Conservation (phyloP, 2,888 invertebrate species). For the Lasioglossum villosulum region DNA sequence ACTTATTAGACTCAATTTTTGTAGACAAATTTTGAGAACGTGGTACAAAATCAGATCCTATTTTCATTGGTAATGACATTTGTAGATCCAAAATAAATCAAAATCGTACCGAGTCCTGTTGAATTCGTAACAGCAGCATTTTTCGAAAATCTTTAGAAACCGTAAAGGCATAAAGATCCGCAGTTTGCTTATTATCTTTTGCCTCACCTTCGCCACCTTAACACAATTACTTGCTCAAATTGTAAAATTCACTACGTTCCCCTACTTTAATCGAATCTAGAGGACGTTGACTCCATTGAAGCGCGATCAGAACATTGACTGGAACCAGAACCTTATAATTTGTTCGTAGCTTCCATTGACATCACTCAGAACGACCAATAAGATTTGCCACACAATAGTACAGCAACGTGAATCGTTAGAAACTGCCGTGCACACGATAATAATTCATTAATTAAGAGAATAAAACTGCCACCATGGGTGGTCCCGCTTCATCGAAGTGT, state of each 20-base stretch:
- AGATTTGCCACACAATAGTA: background rate
- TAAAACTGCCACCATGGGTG: slow-evolving; percentile 57
- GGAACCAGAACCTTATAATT: background rate
- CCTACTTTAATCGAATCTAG: background rate
- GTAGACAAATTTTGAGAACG: too few species aligned
- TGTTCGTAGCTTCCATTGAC: background rate
- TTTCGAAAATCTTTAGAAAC: too few species aligned
- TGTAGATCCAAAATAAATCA: too few species aligned
- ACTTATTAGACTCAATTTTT: too few species aligned
- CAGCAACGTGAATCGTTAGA: background rate
- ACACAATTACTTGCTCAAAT: background rate
- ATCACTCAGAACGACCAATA: background rate
- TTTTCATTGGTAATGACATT: too few species aligned
- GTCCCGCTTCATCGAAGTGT: slow-evolving; percentile 36
- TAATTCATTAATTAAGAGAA: slow-evolving; percentile 61
- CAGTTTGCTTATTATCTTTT: background rate
- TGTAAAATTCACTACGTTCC: background rate
- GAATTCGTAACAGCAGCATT: too few species aligned
- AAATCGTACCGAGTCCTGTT: too few species aligned
- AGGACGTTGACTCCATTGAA: background rate
- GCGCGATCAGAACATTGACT: background rate
- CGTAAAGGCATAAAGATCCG: too few species aligned
- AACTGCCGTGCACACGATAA: slow-evolving; percentile 15
- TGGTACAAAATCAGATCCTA: too few species aligned
- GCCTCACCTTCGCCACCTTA: too few species aligned